Evolutionary conservation across 2,888 invertebrate genomes (phyloP).

Genomic region (Thysanoteuthis rhombus): DNA sequence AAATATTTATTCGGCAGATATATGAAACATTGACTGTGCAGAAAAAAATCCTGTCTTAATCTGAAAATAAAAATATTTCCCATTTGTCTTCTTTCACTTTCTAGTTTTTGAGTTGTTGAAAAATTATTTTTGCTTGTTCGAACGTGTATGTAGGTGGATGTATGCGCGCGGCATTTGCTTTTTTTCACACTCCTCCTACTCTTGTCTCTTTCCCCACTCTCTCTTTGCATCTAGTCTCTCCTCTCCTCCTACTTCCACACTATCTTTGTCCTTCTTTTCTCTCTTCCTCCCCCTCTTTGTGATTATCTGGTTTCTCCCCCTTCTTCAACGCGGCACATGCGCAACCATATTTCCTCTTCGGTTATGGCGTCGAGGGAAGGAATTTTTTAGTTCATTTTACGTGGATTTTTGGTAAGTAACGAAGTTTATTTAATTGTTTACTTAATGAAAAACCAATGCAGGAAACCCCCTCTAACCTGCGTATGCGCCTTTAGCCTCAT

Average conservation of each 20-base stretch:
- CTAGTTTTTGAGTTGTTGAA: neutral
- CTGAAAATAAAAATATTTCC: neutral
- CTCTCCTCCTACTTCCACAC: neutral
- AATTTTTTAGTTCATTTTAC: slow-evolving; percentile 26
- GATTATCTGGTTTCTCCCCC: neutral
- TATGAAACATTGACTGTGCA: neutral
- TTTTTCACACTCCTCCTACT: neutral
- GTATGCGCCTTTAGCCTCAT: neutral
- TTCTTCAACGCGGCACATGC: slow-evolving; percentile 22
- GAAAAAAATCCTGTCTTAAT: neutral
- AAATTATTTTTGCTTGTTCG: neutral
- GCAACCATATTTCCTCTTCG: slow-evolving; percentile 23
- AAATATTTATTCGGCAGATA: neutral
- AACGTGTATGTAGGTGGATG: neutral
- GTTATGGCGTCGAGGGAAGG: slow-evolving; percentile 27
- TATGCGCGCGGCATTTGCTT: neutral
- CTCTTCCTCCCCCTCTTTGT: neutral
- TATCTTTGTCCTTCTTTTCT: neutral
- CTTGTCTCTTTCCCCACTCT: neutral
- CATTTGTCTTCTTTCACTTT: neutral
- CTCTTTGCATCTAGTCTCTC: neutral
- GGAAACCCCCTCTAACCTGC: neutral
- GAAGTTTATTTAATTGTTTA: neutral
- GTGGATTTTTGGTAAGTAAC: slow-evolving; percentile 25
- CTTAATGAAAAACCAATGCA: neutral